phyloP scores from a whole-genome alignment of 2,797 vertebrate species.

The Dendrocincla tyrannina region DNA sequence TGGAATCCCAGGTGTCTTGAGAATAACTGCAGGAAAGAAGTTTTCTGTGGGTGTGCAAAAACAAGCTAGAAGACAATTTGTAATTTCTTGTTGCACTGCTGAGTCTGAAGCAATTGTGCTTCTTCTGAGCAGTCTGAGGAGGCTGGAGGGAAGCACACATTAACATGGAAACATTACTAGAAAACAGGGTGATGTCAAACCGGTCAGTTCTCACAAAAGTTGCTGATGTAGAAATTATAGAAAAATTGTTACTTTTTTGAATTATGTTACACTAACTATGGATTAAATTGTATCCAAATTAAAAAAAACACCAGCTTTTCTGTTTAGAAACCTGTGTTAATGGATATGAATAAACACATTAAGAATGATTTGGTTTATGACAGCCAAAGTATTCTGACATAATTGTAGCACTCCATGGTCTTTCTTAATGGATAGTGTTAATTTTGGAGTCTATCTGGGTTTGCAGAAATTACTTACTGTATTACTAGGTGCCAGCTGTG shows the following conservation, averaged over 20 bases:
- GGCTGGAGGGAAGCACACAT: neutral
- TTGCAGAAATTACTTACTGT: constrained; percentile 41
- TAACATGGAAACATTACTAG: neutral
- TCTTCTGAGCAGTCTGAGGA: neutral
- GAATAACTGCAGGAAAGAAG: neutral
- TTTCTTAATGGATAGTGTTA: constrained; percentile 42
- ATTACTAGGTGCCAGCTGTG: constrained; percentile 58
- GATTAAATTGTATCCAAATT: neutral
- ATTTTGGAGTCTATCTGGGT: constrained; percentile 33
- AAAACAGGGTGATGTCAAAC: neutral
- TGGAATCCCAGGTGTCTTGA: constrained; percentile 16
- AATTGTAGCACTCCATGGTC: constrained; percentile 18
- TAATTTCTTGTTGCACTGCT: constrained; percentile 35
- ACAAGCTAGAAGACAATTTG: constrained; percentile 34
- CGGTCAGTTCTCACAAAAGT: constrained; percentile 7
- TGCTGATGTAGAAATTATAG: neutral
- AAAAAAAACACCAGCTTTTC: neutral
- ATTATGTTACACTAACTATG: neutral
- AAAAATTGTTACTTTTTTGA: neutral
- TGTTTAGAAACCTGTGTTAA: constrained; percentile 11
- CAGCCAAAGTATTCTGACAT: constrained; percentile 2
- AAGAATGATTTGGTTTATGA: constrained; percentile 6
- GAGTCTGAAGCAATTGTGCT: constrained; percentile 31
- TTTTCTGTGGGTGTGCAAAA: constrained; percentile 25
- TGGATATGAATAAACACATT: neutral